These are phyloP conservation scores for Prostheceraeus crozeri DNA, from an alignment of 2,888 invertebrate genomes.

Conservation along the genomic window DNA sequence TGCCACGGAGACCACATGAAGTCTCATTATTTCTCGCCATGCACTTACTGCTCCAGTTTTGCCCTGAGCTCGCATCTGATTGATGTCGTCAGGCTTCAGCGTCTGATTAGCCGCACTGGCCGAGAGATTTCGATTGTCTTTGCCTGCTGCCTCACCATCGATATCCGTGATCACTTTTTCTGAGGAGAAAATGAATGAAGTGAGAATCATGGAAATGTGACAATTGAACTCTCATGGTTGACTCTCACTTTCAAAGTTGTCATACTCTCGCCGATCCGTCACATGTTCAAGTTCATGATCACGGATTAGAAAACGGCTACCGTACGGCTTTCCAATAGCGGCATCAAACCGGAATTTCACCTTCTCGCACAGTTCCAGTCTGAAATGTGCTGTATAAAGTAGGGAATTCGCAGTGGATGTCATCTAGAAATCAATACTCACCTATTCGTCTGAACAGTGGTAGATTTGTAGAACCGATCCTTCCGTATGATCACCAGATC, in stretches of 20 bases:
- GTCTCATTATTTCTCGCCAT: too few relatives aligned
- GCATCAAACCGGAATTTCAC: conserved; percentile 47
- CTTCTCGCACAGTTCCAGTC: conserved; percentile 47
- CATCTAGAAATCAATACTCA: too few relatives aligned
- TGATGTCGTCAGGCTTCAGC: conserved; percentile 73
- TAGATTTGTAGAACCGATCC: too few relatives aligned
- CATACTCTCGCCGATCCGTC: neutral
- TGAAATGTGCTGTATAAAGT: too few relatives aligned
- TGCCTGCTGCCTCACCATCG: conserved; percentile 9
- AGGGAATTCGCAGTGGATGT: too few relatives aligned
- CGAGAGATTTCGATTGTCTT: conserved; percentile 73
- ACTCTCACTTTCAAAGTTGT: conserved; percentile 14
- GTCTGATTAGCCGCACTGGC: conserved; percentile 75
- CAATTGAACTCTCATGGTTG: too few relatives aligned
- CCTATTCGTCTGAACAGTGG: too few relatives aligned
- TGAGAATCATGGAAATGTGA: neutral
- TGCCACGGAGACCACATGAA: too few relatives aligned
- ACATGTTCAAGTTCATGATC: conserved; percentile 46
- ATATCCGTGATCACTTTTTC: neutral
- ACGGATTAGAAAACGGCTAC: conserved; percentile 48
- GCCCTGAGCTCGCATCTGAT: conserved; percentile 69
- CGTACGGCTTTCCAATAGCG: conserved; percentile 49
- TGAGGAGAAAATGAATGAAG: neutral
- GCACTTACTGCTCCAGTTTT: conserved; percentile 62
- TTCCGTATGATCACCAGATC: too few relatives aligned